A percentile compares a stretch with the other conserved stretches of the same genome.
These are phyloP conservation scores for Coregonus ussuriensis DNA, from an alignment of 2,797 vertebrate genomes.

Conservation along the genomic window DNA sequence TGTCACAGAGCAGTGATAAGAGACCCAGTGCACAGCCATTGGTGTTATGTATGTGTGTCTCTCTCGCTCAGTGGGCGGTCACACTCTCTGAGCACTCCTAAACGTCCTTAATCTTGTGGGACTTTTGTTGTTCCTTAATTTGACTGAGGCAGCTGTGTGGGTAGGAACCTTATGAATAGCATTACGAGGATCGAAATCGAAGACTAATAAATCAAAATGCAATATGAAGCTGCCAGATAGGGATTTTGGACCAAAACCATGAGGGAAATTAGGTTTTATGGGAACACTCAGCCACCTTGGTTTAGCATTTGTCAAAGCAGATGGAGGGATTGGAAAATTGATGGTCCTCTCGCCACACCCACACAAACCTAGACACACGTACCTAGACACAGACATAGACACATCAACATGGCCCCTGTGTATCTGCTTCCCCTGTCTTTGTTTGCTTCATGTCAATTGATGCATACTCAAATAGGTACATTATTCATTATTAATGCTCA, in stretches of 20 bases:
- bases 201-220: conserved; percentile 47
- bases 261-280: conserved; percentile 22
- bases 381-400: background rate
- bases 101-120: conserved; percentile 40
- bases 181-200: conserved; percentile 44
- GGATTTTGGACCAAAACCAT: conserved; percentile 28
- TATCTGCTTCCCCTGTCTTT: conserved; percentile 40
- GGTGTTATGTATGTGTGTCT: background rate
- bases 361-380: conserved; percentile 13
- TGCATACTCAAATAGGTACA: conserved; percentile 59
- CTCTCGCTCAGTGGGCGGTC: conserved; percentile 18
- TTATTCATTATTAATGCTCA: conserved; percentile 65
- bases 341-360: conserved; percentile 19
- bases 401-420: conserved; percentile 2
- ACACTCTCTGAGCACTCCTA: conserved; percentile 35
- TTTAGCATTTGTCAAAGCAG: conserved; percentile 41
- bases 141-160: conserved; percentile 39
- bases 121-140: conserved; percentile 38
- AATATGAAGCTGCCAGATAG: conserved; percentile 39
- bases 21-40: conserved; percentile 2
- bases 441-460: conserved; percentile 49
- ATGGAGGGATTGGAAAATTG: conserved; percentile 26
- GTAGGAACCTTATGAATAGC: conserved; percentile 58
- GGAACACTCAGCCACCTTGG: conserved; percentile 5
- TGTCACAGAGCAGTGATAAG: conserved; percentile 32